Conservation (phyloP, 2,888 invertebrate species). For the Zeuzera pyrina region DNA sequence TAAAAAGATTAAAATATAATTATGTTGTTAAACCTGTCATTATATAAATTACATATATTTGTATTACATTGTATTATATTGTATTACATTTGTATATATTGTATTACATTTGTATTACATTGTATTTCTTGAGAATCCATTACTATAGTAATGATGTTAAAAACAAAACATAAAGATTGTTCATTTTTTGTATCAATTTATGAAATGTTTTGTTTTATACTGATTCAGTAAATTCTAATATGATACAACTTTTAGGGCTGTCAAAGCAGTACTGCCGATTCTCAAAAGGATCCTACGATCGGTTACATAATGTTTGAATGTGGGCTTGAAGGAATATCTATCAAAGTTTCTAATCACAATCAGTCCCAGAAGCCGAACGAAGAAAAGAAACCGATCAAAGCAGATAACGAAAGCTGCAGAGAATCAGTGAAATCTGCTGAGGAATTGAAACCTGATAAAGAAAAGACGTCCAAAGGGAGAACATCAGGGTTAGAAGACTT, state of each 20-base stretch:
- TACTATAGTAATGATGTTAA: too few relatives aligned
- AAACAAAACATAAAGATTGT: too few relatives aligned
- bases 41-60: too few relatives aligned
- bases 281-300: constrained; percentile 76
- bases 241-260: constrained; percentile 34
- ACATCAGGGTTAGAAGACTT: constrained; percentile 62
- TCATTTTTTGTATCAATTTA: too few relatives aligned
- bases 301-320: constrained; percentile 98
- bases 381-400: constrained; percentile 54
- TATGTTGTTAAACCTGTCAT: too few relatives aligned
- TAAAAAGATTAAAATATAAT: too few relatives aligned
- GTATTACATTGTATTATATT: too few relatives aligned
- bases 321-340: constrained; percentile 90
- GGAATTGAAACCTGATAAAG: constrained; percentile 53
- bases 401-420: constrained; percentile 54
- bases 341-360: constrained; percentile 82
- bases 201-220: too few relatives aligned
- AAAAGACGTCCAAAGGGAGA: constrained; percentile 39
- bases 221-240: too few relatives aligned
- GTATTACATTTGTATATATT: too few relatives aligned
- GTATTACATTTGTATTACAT: too few relatives aligned
- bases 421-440: constrained; percentile 66
- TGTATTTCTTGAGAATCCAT: too few relatives aligned
- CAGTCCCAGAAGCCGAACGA: constrained; percentile 83
- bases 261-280: constrained; percentile 55